Base-by-base conservation (phyloP, 2,888 invertebrate genomes). In the Sylvicola cinctus region DNA sequence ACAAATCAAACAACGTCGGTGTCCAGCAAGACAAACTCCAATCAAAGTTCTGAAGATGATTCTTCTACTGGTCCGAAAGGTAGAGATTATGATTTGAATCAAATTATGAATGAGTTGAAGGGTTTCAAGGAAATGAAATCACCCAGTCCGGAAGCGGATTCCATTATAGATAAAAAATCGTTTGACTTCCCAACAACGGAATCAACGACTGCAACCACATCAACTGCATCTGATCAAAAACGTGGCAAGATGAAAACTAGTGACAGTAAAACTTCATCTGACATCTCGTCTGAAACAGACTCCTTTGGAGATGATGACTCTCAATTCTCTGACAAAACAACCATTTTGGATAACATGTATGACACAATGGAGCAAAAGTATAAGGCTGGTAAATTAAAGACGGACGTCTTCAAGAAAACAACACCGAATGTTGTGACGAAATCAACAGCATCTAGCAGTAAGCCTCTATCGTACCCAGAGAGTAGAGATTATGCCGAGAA, bases 41-140 rank as follows among this genome's bases (percentile, higher is more conserved):
- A 61, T 42, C 13, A 14, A 15, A 36, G 33, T 13, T 33, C 36
- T 2, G 53, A 57, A 16, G 62, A 63, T 39, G 51, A 60, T 39
- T 52, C 58, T 20, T 51, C 58, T 3, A 34, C 35, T 8, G 40
- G 44, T 29, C 46, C 43, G 12, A 70, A 71, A 48, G 74, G 74
- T 2, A 65, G 79, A 4, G 83, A 83, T 48, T 81, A 78, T 49
- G 84, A 85, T 55, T 62, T 85, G 16, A 81, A 78, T 55, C 79
- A 83, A 58, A 83, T 85, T 37, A 63, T 83, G 42, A 80, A 80
- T 0, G 84, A 85, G 50, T 55, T 84, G 3, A 85, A 84, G 54
- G 84, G 83, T 4, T 70, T 83, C 33, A 68, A 70, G 34, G 71
- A 71, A 45, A 60, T 70, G 0, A 68, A 68, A 46, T 45, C 58